These are phyloP conservation scores for honey bee (Apis mellifera) DNA, from an alignment of 1,140 invertebrate genomes.

Conservation along the genomic window DNA sequence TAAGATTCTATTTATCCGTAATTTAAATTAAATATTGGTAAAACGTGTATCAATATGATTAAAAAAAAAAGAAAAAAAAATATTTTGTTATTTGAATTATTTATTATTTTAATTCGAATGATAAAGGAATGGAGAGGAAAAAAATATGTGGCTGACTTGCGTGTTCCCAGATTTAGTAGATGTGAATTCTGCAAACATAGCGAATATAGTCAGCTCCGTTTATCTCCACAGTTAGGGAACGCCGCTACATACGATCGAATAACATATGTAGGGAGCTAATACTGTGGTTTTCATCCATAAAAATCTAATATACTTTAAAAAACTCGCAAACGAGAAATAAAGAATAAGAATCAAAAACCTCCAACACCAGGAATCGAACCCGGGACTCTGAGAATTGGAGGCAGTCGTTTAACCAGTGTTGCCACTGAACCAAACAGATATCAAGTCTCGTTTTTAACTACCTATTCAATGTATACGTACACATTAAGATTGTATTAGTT, in stretches of 20 bases:
- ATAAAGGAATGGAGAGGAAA: background rate
- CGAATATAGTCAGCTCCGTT: slow-evolving; percentile 68
- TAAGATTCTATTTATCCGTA: background rate
- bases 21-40: background rate
- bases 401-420: background rate
- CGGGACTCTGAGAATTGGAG: background rate
- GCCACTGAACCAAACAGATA: background rate
- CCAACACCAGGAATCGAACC: slow-evolving; percentile 52
- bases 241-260: slow-evolving; percentile 69
- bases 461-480: background rate
- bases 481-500: too few species aligned
- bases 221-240: slow-evolving; percentile 74
- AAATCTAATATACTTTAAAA: too few species aligned
- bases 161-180: slow-evolving; percentile 67
- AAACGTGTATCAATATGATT: background rate
- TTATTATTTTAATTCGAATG: background rate
- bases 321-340: background rate
- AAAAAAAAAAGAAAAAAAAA: background rate
- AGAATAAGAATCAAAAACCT: background rate
- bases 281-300: slow-evolving; percentile 34
- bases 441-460: background rate
- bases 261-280: slow-evolving; percentile 72
- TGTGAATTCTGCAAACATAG: slow-evolving; percentile 71
- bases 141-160: slow-evolving; percentile 72
- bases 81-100: too few species aligned